Conservation (phyloP, 2,113 vertebrate species). For the Haemorhous mexicanus region DNA sequence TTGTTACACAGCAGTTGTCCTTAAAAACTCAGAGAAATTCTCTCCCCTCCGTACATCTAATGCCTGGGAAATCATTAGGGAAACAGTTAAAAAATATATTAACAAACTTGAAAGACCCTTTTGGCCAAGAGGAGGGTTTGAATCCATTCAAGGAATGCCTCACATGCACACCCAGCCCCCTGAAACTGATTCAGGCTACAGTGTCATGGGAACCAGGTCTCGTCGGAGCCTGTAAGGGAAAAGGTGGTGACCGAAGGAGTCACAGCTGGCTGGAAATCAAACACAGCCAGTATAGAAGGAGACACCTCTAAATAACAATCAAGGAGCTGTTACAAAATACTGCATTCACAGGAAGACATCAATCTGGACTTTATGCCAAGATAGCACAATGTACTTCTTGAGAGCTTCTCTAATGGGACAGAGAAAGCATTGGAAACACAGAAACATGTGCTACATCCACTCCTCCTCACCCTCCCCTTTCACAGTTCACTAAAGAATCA, state of each 20-base stretch:
- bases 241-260: not conserved
- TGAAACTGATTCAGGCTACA: constrained; percentile 17
- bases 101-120: constrained; percentile 30
- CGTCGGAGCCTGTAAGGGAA: not conserved
- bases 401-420: constrained; percentile 47
- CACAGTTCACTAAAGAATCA: constrained; percentile 32
- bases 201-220: constrained; percentile 63
- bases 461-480: not conserved
- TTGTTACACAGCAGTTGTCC: not conserved
- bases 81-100: not conserved
- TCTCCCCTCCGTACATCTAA: not conserved
- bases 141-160: constrained; percentile 44
- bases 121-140: constrained; percentile 16
- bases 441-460: constrained; percentile 26
- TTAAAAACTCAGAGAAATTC: not conserved
- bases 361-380: constrained; percentile 64
- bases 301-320: constrained; percentile 62
- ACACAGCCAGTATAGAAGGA: constrained; percentile 32
- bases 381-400: constrained; percentile 65
- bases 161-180: not conserved
- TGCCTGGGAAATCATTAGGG: constrained; percentile 14
- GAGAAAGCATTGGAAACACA: constrained; percentile 47
- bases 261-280: constrained; percentile 62
- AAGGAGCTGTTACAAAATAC: constrained; percentile 47
- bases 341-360: constrained; percentile 69